phyloP scores from a whole-genome alignment of 1,140 invertebrate genomes.

The Schlechtendalia chinensis region DNA sequence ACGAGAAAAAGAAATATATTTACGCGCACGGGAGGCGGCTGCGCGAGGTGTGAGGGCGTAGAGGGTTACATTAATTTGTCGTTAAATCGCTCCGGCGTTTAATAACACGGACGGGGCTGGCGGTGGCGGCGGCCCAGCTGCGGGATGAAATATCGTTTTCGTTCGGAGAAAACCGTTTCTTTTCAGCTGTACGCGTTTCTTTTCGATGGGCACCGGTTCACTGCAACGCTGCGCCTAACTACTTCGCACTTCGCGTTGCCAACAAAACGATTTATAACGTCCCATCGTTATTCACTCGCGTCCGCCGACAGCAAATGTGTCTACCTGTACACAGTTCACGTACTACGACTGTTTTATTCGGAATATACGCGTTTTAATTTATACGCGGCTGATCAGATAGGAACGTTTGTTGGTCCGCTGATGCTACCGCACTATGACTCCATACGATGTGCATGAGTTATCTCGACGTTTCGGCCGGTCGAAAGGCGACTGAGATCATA shows the following conservation, averaged over 20 bases:
- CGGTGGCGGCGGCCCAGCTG: not conserved
- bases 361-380: too few species aligned
- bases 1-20: conserved; percentile 29
- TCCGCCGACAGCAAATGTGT: too few species aligned
- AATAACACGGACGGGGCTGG: conserved; percentile 2
- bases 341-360: too few species aligned
- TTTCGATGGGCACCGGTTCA: not conserved
- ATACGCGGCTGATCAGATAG: too few species aligned
- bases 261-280: not conserved
- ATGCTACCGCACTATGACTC: too few species aligned
- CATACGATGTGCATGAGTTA: too few species aligned
- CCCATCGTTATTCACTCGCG: not conserved
- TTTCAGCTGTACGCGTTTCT: not conserved
- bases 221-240: too few species aligned
- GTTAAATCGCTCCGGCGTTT: conserved; percentile 44
- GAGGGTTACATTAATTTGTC: conserved; percentile 46
- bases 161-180: not conserved
- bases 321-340: too few species aligned
- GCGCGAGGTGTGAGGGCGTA: not conserved
- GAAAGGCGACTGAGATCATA: too few species aligned
- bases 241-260: not conserved
- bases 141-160: conserved; percentile 33
- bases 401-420: too few species aligned
- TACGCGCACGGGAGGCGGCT: conserved; percentile 1
- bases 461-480: too few species aligned